phyloP scores from a whole-genome alignment of 2,888 invertebrate species.

The Apodemia mormo region DNA sequence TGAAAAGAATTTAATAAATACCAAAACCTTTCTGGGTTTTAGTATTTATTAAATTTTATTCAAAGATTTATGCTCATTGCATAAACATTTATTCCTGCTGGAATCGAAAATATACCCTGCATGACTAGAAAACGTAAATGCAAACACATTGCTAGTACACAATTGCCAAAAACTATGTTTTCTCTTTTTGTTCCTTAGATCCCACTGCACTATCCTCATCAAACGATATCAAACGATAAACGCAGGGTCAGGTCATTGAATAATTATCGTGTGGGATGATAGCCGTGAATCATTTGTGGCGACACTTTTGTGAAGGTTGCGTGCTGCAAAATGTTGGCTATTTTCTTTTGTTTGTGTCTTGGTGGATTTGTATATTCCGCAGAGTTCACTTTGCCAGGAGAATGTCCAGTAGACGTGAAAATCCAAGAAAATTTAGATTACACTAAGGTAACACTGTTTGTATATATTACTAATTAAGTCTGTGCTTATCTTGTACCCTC shows the following conservation, averaged over 20 bases:
- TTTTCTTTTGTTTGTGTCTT: conserved; percentile 44
- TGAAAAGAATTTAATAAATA: too few relatives aligned
- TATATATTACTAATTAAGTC: background rate
- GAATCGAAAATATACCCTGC: too few relatives aligned
- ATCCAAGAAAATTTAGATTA: conserved; percentile 68
- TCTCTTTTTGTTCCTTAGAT: background rate
- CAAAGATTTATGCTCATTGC: too few relatives aligned
- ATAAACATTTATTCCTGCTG: too few relatives aligned
- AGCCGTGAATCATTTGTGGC: conserved; percentile 22
- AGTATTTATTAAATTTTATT: too few relatives aligned
- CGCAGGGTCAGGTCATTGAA: conserved; percentile 61
- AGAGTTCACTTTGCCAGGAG: conserved; percentile 63
- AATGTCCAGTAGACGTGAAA: conserved; percentile 61
- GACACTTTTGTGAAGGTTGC: background rate
- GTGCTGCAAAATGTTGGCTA: conserved; percentile 47
- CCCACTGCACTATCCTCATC: conserved; percentile 26
- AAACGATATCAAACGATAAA: background rate
- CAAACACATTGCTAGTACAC: background rate
- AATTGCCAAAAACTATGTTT: background rate
- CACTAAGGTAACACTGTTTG: conserved; percentile 54
- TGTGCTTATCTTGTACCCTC: background rate
- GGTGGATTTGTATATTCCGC: conserved; percentile 44
- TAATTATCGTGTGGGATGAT: conserved; percentile 66
- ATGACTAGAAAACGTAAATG: too few relatives aligned
- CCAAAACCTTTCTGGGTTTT: too few relatives aligned